Evolutionary conservation across 2,113 vertebrate species (phyloP).

Genomic region (Microtus ochrogaster): DNA sequence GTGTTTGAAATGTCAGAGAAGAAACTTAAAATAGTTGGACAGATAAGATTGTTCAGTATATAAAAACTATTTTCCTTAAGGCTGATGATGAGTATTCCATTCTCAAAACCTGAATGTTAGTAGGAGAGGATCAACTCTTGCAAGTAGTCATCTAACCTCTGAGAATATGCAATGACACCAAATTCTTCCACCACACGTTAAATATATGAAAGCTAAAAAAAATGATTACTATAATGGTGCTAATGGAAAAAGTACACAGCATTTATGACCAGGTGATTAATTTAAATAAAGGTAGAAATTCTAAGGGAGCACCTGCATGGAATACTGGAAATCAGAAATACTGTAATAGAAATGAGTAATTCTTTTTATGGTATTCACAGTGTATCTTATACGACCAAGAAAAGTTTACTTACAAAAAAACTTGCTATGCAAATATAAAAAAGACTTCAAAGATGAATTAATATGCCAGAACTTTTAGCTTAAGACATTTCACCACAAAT

Average conservation of each 20-base stretch:
- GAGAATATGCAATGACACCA: neutral
- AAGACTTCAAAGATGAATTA: neutral
- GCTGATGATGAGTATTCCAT: neutral
- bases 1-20: neutral
- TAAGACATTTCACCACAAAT: neutral
- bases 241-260: slow-evolving; percentile 5
- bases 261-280: neutral
- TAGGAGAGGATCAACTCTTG: neutral
- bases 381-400: neutral
- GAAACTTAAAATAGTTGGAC: slow-evolving; percentile 7
- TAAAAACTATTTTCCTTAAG: neutral
- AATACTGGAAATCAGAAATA: slow-evolving; percentile 16
- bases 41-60: neutral
- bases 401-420: neutral
- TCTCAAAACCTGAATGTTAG: neutral
- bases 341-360: neutral
- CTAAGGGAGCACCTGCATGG: neutral
- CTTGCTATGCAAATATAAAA: neutral
- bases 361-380: neutral
- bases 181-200: neutral
- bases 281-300: neutral
- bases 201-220: neutral
- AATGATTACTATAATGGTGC: neutral
- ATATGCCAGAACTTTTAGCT: neutral
- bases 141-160: neutral